Evolutionary conservation across 2,113 vertebrate species (phyloP).

Genomic region (Nothoprocta pentlandii): DNA sequence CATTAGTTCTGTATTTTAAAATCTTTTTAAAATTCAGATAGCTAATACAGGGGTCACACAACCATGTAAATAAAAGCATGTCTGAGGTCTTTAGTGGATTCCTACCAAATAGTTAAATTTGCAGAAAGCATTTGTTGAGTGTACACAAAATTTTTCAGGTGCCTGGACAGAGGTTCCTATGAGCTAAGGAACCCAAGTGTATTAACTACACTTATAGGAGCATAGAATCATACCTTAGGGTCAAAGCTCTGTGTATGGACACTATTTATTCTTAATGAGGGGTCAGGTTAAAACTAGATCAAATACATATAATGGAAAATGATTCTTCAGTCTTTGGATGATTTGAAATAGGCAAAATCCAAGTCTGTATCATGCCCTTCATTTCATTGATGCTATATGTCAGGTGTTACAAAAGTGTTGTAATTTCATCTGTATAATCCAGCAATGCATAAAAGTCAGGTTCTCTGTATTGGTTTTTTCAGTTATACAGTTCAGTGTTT

Average conservation of each 20-base stretch:
- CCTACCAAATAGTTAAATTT: background rate
- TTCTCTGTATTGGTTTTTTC: constrained; percentile 2
- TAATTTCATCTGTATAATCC: background rate
- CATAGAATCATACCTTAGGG: background rate
- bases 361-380: background rate
- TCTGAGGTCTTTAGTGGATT: background rate
- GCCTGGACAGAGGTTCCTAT: background rate
- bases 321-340: background rate
- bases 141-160: background rate
- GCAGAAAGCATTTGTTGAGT: background rate
- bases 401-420: background rate
- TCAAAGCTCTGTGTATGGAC: background rate
- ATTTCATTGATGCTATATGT: background rate
- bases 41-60: background rate
- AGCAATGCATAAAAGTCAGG: background rate
- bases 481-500: background rate
- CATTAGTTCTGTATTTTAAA: background rate
- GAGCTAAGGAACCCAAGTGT: too few species aligned
- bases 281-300: background rate
- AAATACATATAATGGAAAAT: background rate
- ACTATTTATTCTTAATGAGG: background rate
- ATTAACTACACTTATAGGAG: background rate
- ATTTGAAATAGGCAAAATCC: background rate
- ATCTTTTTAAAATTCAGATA: background rate
- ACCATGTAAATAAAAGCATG: background rate